Evolutionary conservation across 2,888 invertebrate genomes (phyloP).

Genomic region (Bellardia pandia): DNA sequence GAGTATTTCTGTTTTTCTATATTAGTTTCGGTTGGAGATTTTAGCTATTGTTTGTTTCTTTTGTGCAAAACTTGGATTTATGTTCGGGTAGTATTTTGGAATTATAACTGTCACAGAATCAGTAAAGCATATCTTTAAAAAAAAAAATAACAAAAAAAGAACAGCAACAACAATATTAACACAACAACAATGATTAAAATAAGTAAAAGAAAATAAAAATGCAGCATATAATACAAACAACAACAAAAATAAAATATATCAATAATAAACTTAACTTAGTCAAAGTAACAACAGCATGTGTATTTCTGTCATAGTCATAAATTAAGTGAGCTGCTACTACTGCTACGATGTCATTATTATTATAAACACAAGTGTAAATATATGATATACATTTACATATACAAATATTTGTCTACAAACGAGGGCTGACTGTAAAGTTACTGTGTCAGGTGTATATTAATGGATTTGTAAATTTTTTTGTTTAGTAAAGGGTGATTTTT

Average conservation of each 20-base stretch:
- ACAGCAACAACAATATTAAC: constrained; percentile 12
- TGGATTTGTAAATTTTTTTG: too few species aligned
- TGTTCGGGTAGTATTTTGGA: constrained; percentile 27
- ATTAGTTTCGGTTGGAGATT: not conserved
- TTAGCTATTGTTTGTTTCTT: constrained; percentile 20
- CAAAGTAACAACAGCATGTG: constrained; percentile 17
- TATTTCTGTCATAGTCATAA: constrained; percentile 30
- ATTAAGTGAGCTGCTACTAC: constrained; percentile 37
- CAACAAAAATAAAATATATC: too few species aligned
- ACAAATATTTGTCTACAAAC: not conserved
- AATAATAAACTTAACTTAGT: constrained; percentile 33
- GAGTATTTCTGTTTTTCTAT: constrained; percentile 1
- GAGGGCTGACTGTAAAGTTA: too few species aligned
- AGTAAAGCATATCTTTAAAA: constrained; percentile 47
- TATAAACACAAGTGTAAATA: not conserved
- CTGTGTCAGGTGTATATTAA: too few species aligned
- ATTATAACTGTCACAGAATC: constrained; percentile 69
- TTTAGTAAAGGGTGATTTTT: too few species aligned
- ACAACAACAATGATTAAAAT: not conserved
- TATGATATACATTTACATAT: not conserved
- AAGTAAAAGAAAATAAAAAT: constrained; percentile 9
- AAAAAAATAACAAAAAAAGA: not conserved
- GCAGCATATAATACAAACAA: constrained; percentile 15
- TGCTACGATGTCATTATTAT: constrained; percentile 30
- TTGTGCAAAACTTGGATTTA: constrained; percentile 11